Evolutionary conservation across 1,140 invertebrate genomes (phyloP), one percentile per base, ranked within the genome.

Genomic region (Atopsyche davidsoni): DNA sequence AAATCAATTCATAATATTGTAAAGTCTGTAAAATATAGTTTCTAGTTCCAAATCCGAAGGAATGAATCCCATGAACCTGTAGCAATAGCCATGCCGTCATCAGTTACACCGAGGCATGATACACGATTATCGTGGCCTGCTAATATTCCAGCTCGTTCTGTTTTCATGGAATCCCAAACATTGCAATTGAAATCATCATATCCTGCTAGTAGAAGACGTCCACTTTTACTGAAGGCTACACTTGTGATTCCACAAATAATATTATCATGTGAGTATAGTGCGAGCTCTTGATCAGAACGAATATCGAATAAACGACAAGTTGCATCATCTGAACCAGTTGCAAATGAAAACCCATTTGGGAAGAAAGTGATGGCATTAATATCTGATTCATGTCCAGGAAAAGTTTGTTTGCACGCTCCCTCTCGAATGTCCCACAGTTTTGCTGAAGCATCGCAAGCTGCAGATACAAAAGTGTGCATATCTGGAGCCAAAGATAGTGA

Each of bases 161-260:
- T 89, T 71, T 92, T 92, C 81, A 96, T 89, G 38, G 91, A 91
- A 72, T 96, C 92, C 92, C 92, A 96, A 38, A 95, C 87, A 70
- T 95, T 95, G 71, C 91, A 93, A 68, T 96, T 96, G 69, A 95
- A 96, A 72, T 96, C 92, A 68, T 96, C 92, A 68, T 96, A 92
- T 39, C 92, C 92, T 61, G 92, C 92, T 49, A 96, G 77, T 57
- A 96, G 75, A 47, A 96, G 78, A 63, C 92, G 81, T 54, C 92
- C 92, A 66, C 87, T 91, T 75, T 95, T 95, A 61, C 88, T 92
- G 70, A 96, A 96, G 66, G 91, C 92, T 62, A 96, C 91, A 49
- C 87, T 91, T 55, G 92, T 96, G 59, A 96, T 94, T 57, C 92
- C 92, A 70, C 92, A 96, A 64, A 96, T 96, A 59, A 96, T 95